Percentiles rank a stretch among this genome's conserved stretches.
Evolutionary conservation across 2,888 invertebrate species (phyloP).

Genomic region (Stramonita haemastoma): DNA sequence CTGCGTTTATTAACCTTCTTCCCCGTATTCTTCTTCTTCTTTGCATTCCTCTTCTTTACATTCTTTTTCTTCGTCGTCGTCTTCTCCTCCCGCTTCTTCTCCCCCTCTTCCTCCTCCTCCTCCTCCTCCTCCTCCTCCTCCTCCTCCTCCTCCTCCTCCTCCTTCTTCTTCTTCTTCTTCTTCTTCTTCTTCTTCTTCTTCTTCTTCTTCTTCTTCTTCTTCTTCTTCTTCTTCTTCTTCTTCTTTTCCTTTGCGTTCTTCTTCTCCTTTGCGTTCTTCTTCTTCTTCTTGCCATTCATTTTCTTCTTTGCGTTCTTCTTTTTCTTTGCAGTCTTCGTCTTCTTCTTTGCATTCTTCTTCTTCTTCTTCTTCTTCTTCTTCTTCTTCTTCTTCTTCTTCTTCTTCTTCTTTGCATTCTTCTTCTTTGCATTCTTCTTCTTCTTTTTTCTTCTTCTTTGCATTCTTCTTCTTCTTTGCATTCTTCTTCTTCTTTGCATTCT

Average conservation of each 20-base stretch:
- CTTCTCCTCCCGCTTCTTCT: too few species aligned
- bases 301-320: not conserved
- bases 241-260: not conserved
- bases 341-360: not conserved
- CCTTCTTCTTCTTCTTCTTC: too few species aligned
- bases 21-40: too few species aligned
- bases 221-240: not conserved
- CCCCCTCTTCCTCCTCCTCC: too few species aligned
- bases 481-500: not conserved
- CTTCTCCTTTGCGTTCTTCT: not conserved
- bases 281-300: not conserved
- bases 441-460: not conserved
- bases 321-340: too few species aligned
- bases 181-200: not conserved
- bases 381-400: not conserved
- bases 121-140: too few species aligned
- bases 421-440: not conserved
- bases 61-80: too few species aligned
- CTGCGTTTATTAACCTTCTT: too few species aligned
- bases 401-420: not conserved
- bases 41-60: too few species aligned
- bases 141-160: too few species aligned
- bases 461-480: not conserved
- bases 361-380: not conserved
- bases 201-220: not conserved